These are phyloP conservation scores for Passer montanus DNA, from an alignment of 2,113 vertebrate species.

Conservation along the genomic window DNA sequence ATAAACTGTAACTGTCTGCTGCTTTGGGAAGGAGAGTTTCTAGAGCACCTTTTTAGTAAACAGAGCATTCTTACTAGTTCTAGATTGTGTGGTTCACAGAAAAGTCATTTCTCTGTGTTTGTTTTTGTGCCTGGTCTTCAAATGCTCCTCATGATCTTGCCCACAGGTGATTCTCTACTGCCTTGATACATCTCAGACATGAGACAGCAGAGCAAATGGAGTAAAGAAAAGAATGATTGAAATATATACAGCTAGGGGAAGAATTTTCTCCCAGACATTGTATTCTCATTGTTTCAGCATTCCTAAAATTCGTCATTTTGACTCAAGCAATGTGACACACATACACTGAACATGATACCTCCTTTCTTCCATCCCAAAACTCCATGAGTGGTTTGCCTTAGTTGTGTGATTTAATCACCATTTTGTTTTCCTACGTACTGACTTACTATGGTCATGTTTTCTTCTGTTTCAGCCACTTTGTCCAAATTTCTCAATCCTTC, in stretches of 20 bases:
- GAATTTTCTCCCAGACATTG: not conserved
- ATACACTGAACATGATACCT: not conserved
- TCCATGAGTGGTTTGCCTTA: not conserved
- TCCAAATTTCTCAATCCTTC: not conserved
- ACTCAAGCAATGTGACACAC: not conserved
- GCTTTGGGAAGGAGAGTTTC: not conserved
- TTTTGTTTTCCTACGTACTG: not conserved
- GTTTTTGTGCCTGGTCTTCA: not conserved
- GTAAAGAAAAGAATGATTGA: not conserved
- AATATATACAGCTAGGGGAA: not conserved
- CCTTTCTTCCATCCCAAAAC: not conserved
- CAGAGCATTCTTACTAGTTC: not conserved
- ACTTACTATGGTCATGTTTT: not conserved
- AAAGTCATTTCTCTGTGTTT: not conserved
- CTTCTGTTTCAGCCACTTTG: not conserved
- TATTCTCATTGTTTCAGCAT: not conserved
- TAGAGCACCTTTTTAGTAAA: not conserved
- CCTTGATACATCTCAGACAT: not conserved
- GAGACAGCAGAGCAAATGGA: not conserved
- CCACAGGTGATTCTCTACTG: not conserved
- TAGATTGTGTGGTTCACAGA: not conserved
- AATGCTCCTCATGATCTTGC: rapidly evolving
- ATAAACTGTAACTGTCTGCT: not conserved
- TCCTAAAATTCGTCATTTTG: not conserved
- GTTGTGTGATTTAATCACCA: not conserved